Base-by-base conservation (phyloP, 2,888 invertebrate genomes). In the Nipponacmea schrenckii region DNA sequence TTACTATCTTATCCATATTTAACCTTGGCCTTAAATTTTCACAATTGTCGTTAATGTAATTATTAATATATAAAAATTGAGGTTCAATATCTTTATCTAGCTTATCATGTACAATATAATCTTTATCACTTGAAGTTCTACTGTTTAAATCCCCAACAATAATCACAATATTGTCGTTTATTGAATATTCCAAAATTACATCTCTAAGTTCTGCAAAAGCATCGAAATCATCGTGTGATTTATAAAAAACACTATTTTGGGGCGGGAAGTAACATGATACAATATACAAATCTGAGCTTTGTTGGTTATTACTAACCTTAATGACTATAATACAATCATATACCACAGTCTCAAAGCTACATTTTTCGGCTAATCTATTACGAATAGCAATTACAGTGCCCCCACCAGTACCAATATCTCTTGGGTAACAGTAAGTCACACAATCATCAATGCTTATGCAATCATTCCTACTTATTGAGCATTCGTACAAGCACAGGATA, bases 311-410 rank as follows among this genome's bases (percentile, higher is more conserved):
- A 50, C 12, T 50, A 20, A 50, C 20, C 20, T 50, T 5, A 20
- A 50, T 50, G 20, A 50, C 50, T 50, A 50, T 50, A n/a, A 50
- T 50, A 50, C 50, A 50, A 50, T 50, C 50, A 50, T 50, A 50
- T 12, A 50, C 20, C n/a, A n/a, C 20, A 50, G 17, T n/a, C 1
- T n/a, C 50, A n/a, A 50, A 12, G 50, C 50, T 50, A 20, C 50
- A 50, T 15, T 20, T 50, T n/a, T 50, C 20, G 7, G 20, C 10
- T 7, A 50, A n/a, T n/a, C 20, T 50, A 50, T 50, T 50, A 17
- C 20, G 17, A 50, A 50, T 50, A 50, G 20, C 17, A 20, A 50
- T 50, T n/a, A 50, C 12, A n/a, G 50, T n/a, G n/a, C 7, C 50
- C 50, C 50, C 50, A n/a, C 50, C 50, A n/a, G 17, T 50, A 17